A percentile compares a stretch with the other conserved stretches of the same genome.
These are phyloP conservation scores for Anser cygnoides DNA, from an alignment of 2,113 vertebrate species.

Conservation along the genomic window DNA sequence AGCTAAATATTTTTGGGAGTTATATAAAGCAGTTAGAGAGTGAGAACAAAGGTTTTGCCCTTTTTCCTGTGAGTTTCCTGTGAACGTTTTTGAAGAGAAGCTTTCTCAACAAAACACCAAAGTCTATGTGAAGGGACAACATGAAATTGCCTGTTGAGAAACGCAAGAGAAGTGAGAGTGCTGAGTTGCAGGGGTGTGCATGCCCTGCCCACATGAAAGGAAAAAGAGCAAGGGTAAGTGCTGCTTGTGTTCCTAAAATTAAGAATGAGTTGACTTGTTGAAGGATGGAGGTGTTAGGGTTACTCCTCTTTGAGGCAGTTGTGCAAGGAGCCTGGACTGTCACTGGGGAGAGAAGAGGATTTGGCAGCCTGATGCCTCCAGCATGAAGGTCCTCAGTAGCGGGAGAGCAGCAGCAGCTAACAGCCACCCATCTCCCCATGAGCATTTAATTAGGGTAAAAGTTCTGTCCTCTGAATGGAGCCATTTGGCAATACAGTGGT, in stretches of 20 bases:
- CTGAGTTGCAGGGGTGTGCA: not conserved
- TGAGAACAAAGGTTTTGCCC: not conserved
- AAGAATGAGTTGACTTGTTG: too few species aligned
- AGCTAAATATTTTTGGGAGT: not conserved
- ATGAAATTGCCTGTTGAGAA: not conserved
- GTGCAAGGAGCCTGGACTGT: not conserved
- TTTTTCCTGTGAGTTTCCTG: not conserved
- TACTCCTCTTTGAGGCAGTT: not conserved
- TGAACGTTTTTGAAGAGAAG: not conserved
- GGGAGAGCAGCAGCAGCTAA: not conserved
- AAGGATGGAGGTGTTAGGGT: not conserved
- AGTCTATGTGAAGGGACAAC: not conserved
- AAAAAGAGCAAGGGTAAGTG: not conserved
- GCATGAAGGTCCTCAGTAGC: not conserved
- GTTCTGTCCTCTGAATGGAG: not conserved
- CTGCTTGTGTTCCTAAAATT: not conserved
- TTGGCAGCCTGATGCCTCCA: accelerated
- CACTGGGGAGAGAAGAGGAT: not conserved
- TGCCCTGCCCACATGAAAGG: not conserved
- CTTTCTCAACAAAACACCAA: not conserved
- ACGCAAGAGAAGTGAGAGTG: not conserved
- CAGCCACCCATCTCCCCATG: not conserved
- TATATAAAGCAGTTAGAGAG: not conserved
- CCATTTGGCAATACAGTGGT: accelerated
- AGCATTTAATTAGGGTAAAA: not conserved